Base-by-base conservation (phyloP, 1,140 invertebrate genomes). In the Ctenoplectra terminalis region DNA sequence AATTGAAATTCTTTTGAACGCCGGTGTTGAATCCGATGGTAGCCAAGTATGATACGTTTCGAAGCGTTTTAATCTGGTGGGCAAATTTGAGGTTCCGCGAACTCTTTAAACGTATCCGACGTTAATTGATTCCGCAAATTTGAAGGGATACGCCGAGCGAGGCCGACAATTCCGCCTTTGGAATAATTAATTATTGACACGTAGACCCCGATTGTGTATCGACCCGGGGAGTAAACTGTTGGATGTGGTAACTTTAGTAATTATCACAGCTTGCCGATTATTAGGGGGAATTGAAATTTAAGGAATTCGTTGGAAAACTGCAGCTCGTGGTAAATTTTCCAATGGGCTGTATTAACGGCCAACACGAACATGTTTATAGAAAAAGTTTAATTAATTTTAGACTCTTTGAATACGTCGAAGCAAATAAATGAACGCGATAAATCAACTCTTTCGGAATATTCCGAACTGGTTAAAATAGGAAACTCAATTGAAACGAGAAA, bases 181-280 rank as follows among this genome's bases (percentile, higher is more conserved):
- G 31, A 46, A 26, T 37, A 58, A 71, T 78, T 80, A 73, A 80
- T 73, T 64, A 73, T 80, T 52, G 48, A 31, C 37, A 52, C 23
- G 56, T 11, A n/a, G n/a, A 20, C 9, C 8, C 0, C 37, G 50
- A 29, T 50, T 64, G 40, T 9, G 40, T 9, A 23, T 8, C 8
- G 34, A 0, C n/a, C 7, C 11, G n/a, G 15, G 2, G 3, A 6
- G 6, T 20, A 54, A 76, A 76, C 61, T 76, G 64, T 23, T 8
- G 4, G 3, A 11, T 11, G 17, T 1, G 5, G 8, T 5, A 66
- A 78, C 40, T 78, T 60, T 15, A 11, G 1, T 29, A 40, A 71
- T 60, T 61, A 40, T 29, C 26, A 11, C 5, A 23, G 7, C 0
- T 9, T 11, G 17, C 11, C 17, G 0, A 50, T 60, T 71, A n/a